These are phyloP conservation scores for Ataeniobius toweri DNA, from an alignment of 2,797 vertebrate genomes.

Conservation along the genomic window DNA sequence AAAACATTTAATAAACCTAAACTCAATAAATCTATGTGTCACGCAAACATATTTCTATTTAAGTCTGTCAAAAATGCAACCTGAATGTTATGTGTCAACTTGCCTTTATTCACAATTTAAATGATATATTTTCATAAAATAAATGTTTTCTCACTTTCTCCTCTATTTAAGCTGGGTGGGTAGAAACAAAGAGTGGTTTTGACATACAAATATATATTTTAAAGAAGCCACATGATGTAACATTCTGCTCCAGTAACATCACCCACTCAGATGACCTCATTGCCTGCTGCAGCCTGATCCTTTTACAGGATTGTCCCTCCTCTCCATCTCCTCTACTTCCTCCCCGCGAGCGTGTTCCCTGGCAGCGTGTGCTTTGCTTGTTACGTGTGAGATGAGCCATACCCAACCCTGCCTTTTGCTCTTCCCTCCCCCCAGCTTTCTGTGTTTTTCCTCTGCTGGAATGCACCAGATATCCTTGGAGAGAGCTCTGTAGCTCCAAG, in stretches of 20 bases:
- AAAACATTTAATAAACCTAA: neutral
- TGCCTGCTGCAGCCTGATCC: conserved; percentile 62
- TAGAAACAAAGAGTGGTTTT: neutral
- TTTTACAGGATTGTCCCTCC: conserved; percentile 59
- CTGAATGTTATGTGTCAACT: neutral
- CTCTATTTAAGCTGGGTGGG: neutral
- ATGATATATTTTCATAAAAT: no score
- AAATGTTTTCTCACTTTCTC: neutral
- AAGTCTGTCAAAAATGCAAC: neutral
- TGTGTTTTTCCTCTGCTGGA: conserved; percentile 65
- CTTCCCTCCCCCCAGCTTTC: conserved; percentile 27
- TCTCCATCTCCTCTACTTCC: conserved; percentile 57
- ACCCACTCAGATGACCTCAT: conserved; percentile 53
- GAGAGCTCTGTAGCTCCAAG: conserved; percentile 39
- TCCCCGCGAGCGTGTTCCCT: conserved; percentile 25
- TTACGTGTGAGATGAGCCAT: conserved; percentile 55
- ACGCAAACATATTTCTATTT: neutral
- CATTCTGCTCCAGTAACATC: conserved; percentile 48
- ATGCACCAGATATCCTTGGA: conserved; percentile 55
- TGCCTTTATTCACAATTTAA: neutral
- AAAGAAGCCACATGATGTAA: conserved; percentile 56
- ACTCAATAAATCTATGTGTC: neutral
- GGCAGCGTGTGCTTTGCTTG: conserved; percentile 14
- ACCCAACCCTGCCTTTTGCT: conserved; percentile 11
- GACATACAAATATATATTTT: neutral